Evolutionary conservation across 2,113 vertebrate genomes (phyloP).

Genomic region (Cottus gobio): DNA sequence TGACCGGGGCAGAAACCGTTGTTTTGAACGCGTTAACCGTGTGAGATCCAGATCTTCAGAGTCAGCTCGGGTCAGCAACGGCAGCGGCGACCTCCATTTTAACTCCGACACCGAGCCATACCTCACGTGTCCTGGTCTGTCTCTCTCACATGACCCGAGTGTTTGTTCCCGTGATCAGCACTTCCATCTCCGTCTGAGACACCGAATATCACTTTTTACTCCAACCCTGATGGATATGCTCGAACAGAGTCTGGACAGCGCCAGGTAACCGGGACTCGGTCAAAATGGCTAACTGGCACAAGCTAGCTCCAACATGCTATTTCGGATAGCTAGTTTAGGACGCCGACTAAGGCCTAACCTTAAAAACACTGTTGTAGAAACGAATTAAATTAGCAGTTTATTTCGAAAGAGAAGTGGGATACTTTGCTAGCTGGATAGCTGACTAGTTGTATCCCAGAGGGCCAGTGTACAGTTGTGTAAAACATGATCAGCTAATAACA

Average conservation of each 20-base stretch:
- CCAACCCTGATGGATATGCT: slow-evolving; percentile 89
- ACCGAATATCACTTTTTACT: slow-evolving; percentile 73
- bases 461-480: not conserved
- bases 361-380: slow-evolving; percentile 35
- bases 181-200: slow-evolving; percentile 80
- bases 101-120: slow-evolving; percentile 68
- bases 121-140: slow-evolving; percentile 85
- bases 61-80: slow-evolving; percentile 39
- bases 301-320: slow-evolving; percentile 69
- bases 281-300: slow-evolving; percentile 66
- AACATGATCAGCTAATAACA: slow-evolving; percentile 23
- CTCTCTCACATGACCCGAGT: slow-evolving; percentile 93
- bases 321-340: slow-evolving; percentile 55
- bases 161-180: slow-evolving; percentile 96
- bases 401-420: not conserved
- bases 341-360: slow-evolving; percentile 56
- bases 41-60: slow-evolving; percentile 27
- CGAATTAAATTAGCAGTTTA: not conserved
- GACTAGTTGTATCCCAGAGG: not conserved
- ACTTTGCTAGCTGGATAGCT: not conserved
- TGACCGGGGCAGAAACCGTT: not conserved
- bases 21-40: not conserved
- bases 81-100: slow-evolving; percentile 77
- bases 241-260: slow-evolving; percentile 87
- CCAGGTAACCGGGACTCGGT: slow-evolving; percentile 83